Evolutionary conservation across 2,113 vertebrate species (phyloP), one percentile per base, ranked within the genome.

Genomic region (Phrynocephalus versicolor): DNA sequence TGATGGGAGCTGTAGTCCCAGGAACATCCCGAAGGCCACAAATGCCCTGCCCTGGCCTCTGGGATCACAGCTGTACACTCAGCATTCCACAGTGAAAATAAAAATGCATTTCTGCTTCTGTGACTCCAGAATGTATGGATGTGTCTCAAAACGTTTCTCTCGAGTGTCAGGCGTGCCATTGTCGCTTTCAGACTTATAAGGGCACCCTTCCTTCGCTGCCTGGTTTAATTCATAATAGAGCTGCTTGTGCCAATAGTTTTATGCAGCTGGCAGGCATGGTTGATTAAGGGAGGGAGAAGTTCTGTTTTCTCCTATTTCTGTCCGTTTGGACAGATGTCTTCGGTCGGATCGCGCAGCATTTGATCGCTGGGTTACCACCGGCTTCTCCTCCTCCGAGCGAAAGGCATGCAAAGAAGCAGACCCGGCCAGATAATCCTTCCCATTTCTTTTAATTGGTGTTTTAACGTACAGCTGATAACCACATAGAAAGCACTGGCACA

Each of bases 391-490:
- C 14, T n/a, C 21, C 39, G 1, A 21, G 9, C 1, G 21, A 39
- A 14, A 10, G 72, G 23, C 33, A 19, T 30, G n/a, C 39, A 80
- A 89, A 74, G 93, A 96, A 93, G 93, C 95, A 90, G 92, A 90
- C 51, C 89, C 95, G 92, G 92, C 92, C 95, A 94, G 7, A 95
- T 90, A 96, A 93, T n/a, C 96, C 96, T 97, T 97, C 96, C 96
- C 95, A 91, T 96, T 95, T 95, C 94, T 97, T 86, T 97, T 97
- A 97, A 97, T 97, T 89, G 93, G 96, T 95, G 95, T 79, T 79
- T n/a, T 96, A 94, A 97, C 95, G 96, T 97, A 98, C 97, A 95
- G 94, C 57, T 88, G 96, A 94, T 95, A 95, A 80, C 95, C 91
- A 95, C 95, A 95, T 95, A 96, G 93, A 92, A 96, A 97, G 95